Percentiles rank a stretch among this genome's conserved stretches.
These are phyloP conservation scores for Gobio occitaniae DNA, from an alignment of 2,797 vertebrate species.

Conservation along the genomic window DNA sequence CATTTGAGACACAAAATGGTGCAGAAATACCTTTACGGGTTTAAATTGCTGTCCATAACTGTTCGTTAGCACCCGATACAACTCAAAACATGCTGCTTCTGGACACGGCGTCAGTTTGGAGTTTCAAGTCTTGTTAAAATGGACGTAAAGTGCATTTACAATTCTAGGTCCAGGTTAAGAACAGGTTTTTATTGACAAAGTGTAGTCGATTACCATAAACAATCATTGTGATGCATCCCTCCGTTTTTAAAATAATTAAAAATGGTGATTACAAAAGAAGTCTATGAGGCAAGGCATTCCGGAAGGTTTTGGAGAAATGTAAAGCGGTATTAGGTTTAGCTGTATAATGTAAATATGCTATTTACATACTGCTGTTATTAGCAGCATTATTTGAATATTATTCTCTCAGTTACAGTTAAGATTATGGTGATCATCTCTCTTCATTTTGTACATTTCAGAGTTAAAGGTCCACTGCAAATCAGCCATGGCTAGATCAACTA, in stretches of 20 bases:
- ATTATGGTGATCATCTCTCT: background rate
- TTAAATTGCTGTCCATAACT: background rate
- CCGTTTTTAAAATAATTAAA: background rate
- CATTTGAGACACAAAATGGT: constrained; percentile 7
- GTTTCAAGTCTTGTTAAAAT: background rate
- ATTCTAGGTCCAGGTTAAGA: background rate
- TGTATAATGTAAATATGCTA: too few species aligned
- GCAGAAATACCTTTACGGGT: background rate
- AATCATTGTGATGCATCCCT: background rate
- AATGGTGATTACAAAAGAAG: background rate
- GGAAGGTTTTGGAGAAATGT: background rate
- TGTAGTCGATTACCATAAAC: background rate
- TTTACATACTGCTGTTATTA: background rate
- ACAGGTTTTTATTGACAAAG: background rate
- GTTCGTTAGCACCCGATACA: background rate
- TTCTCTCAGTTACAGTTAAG: background rate
- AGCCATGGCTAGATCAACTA: background rate
- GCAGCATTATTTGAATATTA: background rate
- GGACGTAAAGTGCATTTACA: background rate
- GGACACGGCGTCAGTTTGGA: background rate
- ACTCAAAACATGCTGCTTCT: background rate
- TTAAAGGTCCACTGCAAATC: background rate
- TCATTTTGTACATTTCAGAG: background rate
- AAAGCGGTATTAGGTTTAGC: too few species aligned
- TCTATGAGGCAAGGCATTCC: background rate